These are phyloP conservation scores for Ivindomyrus marchei DNA, from an alignment of 2,113 vertebrate genomes.

Conservation along the genomic window DNA sequence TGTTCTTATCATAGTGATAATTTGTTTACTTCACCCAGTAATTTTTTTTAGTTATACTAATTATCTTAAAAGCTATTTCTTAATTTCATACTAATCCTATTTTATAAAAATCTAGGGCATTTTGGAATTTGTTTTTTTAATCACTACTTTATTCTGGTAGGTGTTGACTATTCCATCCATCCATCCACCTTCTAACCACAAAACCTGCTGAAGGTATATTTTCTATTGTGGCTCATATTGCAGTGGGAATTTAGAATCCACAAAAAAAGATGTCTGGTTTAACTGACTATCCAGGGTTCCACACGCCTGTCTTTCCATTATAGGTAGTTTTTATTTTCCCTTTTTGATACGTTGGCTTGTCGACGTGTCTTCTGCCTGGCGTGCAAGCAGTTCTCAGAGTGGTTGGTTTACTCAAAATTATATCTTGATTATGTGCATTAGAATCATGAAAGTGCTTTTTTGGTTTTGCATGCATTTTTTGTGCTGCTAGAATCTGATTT, in stretches of 20 bases:
- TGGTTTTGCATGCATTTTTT: slow-evolving; percentile 53
- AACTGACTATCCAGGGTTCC: not conserved
- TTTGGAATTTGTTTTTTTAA: not conserved
- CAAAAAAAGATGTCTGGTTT: not conserved
- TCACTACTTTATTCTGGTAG: not conserved
- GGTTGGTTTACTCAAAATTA: slow-evolving; percentile 27
- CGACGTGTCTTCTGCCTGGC: slow-evolving; percentile 50
- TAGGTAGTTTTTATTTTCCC: not conserved
- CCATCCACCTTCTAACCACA: not conserved
- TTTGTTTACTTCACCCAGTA: not conserved
- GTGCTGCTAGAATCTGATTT: slow-evolving; percentile 55
- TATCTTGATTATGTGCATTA: slow-evolving; percentile 47
- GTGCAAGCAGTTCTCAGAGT: slow-evolving; percentile 46
- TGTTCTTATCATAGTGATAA: not conserved
- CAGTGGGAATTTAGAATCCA: not conserved
- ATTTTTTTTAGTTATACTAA: not conserved
- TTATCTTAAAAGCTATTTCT: not conserved
- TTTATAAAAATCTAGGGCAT: not conserved
- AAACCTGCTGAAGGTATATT: not conserved
- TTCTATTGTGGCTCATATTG: not conserved
- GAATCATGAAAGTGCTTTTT: slow-evolving; percentile 56
- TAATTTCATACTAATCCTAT: not conserved
- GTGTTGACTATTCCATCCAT: not conserved
- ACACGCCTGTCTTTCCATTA: not conserved
- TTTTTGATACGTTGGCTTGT: not conserved